These are phyloP conservation scores for Myopa testacea DNA, from an alignment of 2,888 invertebrate species.

Conservation along the genomic window DNA sequence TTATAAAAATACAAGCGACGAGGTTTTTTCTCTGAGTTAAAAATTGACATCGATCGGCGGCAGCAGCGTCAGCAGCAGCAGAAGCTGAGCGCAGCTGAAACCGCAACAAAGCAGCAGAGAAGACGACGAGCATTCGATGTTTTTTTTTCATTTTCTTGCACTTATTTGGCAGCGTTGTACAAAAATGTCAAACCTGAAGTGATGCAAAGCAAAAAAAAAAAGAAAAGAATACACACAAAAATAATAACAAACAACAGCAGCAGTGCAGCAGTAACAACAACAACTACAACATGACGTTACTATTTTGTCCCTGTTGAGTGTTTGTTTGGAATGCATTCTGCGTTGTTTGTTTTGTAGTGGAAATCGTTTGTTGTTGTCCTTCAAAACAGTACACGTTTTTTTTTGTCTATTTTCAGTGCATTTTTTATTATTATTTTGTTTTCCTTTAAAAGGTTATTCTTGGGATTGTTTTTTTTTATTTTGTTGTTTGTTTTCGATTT, in stretches of 20 bases:
- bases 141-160: background rate
- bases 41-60: background rate
- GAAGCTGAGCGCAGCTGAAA: background rate
- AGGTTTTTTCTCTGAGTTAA: background rate
- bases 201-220: background rate
- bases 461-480: too few species aligned
- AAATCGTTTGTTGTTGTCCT: background rate
- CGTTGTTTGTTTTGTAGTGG: background rate
- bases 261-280: too few species aligned
- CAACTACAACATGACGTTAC: background rate
- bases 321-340: background rate
- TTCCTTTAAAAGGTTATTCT: background rate
- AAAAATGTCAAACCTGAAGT: background rate
- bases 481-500: too few species aligned
- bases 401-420: background rate
- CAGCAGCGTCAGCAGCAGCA: slow-evolving; percentile 1
- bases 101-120: background rate
- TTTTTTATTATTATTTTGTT: background rate
- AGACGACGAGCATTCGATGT: background rate
- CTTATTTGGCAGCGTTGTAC: background rate
- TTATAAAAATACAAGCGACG: background rate
- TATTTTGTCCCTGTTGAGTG: background rate
- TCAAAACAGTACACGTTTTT: background rate
- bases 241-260: background rate
- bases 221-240: background rate